Conservation (phyloP, 2,888 invertebrate genomes). For the Metalampra italica region DNA sequence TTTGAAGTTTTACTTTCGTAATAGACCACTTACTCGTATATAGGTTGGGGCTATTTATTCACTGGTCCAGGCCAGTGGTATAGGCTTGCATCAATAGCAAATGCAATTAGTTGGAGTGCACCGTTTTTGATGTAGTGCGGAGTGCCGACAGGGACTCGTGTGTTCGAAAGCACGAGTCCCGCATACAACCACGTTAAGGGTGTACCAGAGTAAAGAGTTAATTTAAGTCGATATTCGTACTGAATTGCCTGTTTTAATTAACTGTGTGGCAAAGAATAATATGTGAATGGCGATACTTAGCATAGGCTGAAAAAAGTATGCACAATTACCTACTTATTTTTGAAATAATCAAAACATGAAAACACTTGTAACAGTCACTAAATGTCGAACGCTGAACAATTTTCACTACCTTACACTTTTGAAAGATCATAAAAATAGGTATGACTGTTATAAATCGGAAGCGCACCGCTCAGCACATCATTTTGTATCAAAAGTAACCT, state of each 20-base stretch:
- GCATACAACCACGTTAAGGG: constrained; percentile 48
- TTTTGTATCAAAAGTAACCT: too few species aligned
- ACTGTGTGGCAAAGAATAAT: background rate
- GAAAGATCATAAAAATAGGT: too few species aligned
- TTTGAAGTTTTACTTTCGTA: constrained; percentile 31
- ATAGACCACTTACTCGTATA: constrained; percentile 14
- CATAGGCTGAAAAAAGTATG: too few species aligned
- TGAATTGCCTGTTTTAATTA: background rate
- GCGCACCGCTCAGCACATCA: too few species aligned
- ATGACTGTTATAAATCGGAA: too few species aligned
- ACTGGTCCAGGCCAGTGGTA: constrained; percentile 25
- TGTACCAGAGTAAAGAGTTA: constrained; percentile 28
- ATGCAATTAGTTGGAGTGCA: constrained; percentile 77
- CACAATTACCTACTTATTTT: too few species aligned
- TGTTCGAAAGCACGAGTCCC: constrained; percentile 45
- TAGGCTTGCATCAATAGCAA: constrained; percentile 66
- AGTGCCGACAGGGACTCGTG: constrained; percentile 42
- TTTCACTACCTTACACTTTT: too few species aligned
- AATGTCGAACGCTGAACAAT: too few species aligned
- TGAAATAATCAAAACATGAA: too few species aligned
- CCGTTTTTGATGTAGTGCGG: constrained; percentile 73
- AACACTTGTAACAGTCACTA: too few species aligned
- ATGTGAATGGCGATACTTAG: too few species aligned
- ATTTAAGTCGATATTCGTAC: constrained; percentile 15
- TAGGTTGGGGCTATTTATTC: constrained; percentile 32